A percentile compares a stretch with the other conserved stretches of the same genome.
Conservation (phyloP, 2,888 invertebrate species). For the Aquatica leii region DNA sequence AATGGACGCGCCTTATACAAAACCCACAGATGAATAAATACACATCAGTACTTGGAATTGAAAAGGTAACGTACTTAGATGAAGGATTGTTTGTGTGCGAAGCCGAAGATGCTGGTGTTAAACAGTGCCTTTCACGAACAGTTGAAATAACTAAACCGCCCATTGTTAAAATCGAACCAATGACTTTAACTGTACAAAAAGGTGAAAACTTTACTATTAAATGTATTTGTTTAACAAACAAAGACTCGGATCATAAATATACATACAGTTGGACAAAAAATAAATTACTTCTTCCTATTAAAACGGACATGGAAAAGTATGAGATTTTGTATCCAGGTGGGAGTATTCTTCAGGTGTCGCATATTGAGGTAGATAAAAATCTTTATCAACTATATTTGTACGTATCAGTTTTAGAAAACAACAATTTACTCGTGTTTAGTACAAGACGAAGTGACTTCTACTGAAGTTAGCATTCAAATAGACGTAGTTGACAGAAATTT, state of each 20-base stretch:
- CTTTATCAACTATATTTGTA: too few relatives aligned
- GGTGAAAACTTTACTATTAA: slow-evolving; percentile 75
- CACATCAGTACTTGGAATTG: slow-evolving; percentile 77
- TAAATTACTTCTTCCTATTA: slow-evolving; percentile 74
- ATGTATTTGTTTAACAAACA: slow-evolving; percentile 77
- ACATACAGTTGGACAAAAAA: slow-evolving; percentile 89
- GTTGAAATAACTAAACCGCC: slow-evolving; percentile 72
- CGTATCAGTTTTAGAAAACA: slow-evolving; percentile 76
- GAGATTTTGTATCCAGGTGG: slow-evolving; percentile 87
- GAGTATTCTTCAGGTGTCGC: slow-evolving; percentile 80
- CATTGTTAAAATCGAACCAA: slow-evolving; percentile 72
- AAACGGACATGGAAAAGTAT: slow-evolving; percentile 81
- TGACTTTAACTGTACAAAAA: slow-evolving; percentile 76
- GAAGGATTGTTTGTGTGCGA: slow-evolving; percentile 84
- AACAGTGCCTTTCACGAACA: slow-evolving; percentile 72
- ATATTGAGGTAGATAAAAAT: slow-evolving; percentile 76
- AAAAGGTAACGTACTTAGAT: slow-evolving; percentile 74
- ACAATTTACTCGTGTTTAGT: slow-evolving; percentile 81
- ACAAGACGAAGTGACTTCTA: slow-evolving; percentile 57
- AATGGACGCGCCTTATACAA: slow-evolving; percentile 69
- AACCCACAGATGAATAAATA: slow-evolving; percentile 65
- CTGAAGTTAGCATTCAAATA: slow-evolving; percentile 71
- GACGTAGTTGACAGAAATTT: slow-evolving; percentile 69
- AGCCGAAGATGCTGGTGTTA: slow-evolving; percentile 73
- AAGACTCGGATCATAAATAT: slow-evolving; percentile 69